phyloP scores from a whole-genome alignment of 2,113 vertebrate genomes.

The Syngnathus floridae region DNA sequence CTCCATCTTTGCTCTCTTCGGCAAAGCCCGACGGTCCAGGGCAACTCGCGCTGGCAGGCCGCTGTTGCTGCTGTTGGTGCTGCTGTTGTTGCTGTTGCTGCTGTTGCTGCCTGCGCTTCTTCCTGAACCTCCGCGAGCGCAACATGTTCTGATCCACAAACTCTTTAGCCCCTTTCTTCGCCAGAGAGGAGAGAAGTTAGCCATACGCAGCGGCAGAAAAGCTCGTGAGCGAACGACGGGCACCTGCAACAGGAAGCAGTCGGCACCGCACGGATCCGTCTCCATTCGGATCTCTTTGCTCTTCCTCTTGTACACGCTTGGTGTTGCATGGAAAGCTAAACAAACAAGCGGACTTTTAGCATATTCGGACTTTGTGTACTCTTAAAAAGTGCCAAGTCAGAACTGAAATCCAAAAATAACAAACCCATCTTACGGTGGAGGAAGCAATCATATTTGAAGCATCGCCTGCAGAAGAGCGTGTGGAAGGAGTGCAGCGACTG shows the following conservation, averaged over 20 bases:
- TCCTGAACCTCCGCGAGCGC: conserved; percentile 80
- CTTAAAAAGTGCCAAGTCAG: too few relatives aligned
- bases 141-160: conserved; percentile 88
- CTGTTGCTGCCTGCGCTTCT: conserved; percentile 70
- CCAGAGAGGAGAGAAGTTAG: neutral
- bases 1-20: conserved; percentile 80
- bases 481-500: conserved; percentile 97
- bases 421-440: conserved; percentile 79
- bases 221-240: too few relatives aligned
- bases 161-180: conserved; percentile 95
- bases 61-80: conserved; percentile 22
- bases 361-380: neutral
- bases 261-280: conserved; percentile 87
- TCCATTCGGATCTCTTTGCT: conserved; percentile 93
- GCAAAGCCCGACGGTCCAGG: conserved; percentile 68
- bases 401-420: too few relatives aligned
- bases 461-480: conserved; percentile 94
- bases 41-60: conserved; percentile 70
- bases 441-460: conserved; percentile 99
- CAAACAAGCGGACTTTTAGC: conserved; percentile 22
- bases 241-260: conserved; percentile 96
- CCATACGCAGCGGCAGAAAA: too few relatives aligned
- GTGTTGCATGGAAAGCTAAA: conserved; percentile 92
- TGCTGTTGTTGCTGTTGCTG: conserved; percentile 41
- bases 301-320: conserved; percentile 96